Percentiles rank a stretch among this genome's conserved stretches.
These are phyloP conservation scores for Epinotia nisella DNA, from an alignment of 2,888 invertebrate species.

Conservation along the genomic window DNA sequence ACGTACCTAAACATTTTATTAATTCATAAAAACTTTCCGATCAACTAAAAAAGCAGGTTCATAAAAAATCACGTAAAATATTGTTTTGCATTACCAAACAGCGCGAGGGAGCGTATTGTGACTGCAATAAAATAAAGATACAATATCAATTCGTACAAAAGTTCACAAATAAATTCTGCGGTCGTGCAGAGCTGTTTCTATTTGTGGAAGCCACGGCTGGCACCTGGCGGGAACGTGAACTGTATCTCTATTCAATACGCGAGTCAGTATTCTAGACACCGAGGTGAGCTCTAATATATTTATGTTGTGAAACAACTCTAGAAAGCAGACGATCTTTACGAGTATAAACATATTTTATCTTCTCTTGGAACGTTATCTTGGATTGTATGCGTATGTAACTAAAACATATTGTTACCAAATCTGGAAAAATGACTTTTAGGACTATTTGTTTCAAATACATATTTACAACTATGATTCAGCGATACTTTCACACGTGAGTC, in stretches of 20 bases:
- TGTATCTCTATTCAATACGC: slow-evolving; percentile 35
- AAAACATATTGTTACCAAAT: not conserved
- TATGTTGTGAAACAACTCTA: not conserved
- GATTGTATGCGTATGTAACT: not conserved
- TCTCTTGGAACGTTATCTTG: not conserved
- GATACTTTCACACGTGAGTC: too few relatives aligned
- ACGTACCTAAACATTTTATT: slow-evolving; percentile 1
- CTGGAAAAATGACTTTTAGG: not conserved
- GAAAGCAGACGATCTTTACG: not conserved
- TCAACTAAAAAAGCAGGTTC: not conserved
- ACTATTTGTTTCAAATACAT: too few relatives aligned
- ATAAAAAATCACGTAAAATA: not conserved
- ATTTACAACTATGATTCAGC: too few relatives aligned
- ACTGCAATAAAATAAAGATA: slow-evolving; percentile 2
- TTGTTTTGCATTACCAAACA: not conserved
- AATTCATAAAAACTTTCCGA: not conserved
- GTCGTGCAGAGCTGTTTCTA: slow-evolving; percentile 30
- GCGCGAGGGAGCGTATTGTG: not conserved
- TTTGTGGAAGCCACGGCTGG: slow-evolving; percentile 21
- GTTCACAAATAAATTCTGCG: slow-evolving; percentile 29
- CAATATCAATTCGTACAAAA: slow-evolving; percentile 31
- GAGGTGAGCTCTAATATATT: slow-evolving; percentile 5
- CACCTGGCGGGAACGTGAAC: slow-evolving; percentile 23
- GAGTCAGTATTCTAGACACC: slow-evolving; percentile 15
- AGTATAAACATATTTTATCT: not conserved